A percentile compares a stretch with the other conserved stretches of the same genome.
Conservation (phyloP, 2,888 invertebrate species). For the Perizoma flavofasciatum region DNA sequence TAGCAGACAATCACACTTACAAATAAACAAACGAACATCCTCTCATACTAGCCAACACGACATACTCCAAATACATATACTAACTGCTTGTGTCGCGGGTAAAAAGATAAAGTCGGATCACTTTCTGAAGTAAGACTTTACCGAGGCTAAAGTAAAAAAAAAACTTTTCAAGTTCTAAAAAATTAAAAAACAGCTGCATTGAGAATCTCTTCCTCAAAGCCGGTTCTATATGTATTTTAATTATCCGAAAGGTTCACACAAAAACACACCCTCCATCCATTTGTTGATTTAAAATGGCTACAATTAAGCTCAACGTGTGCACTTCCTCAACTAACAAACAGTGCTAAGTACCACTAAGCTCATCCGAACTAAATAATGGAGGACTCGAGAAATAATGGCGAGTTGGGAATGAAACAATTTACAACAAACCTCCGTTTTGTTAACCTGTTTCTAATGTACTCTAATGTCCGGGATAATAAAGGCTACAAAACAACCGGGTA, state of each 20-base stretch:
- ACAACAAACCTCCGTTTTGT: conserved; percentile 25
- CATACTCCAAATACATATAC: too few species aligned
- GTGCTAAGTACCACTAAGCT: conserved; percentile 31
- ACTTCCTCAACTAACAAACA: conserved; percentile 29
- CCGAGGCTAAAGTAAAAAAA: too few species aligned
- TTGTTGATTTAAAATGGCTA: conserved; percentile 26
- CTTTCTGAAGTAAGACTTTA: too few species aligned
- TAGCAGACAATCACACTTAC: too few species aligned
- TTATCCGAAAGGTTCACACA: conserved; percentile 3
- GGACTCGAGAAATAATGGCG: conserved; percentile 27
- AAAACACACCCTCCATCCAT: conserved; percentile 9
- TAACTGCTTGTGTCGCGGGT: too few species aligned
- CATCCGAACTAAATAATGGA: conserved; percentile 31
- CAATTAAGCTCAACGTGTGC: conserved; percentile 28
- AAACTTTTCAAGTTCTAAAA: too few species aligned
- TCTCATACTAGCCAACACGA: too few species aligned
- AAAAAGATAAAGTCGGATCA: too few species aligned
- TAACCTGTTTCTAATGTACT: conserved; percentile 23
- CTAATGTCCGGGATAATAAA: conserved; percentile 10
- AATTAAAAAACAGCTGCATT: too few species aligned
- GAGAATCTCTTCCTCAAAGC: too few species aligned
- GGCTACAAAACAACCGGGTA: not conserved
- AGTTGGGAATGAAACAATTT: conserved; percentile 29
- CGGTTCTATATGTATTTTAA: too few species aligned
- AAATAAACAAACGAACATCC: too few species aligned